phyloP scores from a whole-genome alignment of 2,797 vertebrate genomes.

The Rhabdophis nuchalis region DNA sequence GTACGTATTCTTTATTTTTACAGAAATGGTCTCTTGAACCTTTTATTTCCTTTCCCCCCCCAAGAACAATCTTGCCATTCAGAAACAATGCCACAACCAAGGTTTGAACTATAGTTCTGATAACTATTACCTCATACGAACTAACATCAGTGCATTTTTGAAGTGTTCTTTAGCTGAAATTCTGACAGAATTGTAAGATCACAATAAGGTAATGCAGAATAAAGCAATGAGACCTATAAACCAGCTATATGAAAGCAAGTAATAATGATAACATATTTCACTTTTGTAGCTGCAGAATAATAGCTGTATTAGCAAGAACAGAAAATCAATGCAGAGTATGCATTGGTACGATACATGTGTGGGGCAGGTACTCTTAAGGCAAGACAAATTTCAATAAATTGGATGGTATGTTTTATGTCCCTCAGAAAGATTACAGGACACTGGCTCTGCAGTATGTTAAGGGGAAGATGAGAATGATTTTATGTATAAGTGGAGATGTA shows the following conservation, averaged over 20 bases:
- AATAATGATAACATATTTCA: background rate
- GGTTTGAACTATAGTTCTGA: accelerated
- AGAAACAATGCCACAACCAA: background rate
- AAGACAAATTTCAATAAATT: background rate
- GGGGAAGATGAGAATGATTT: background rate
- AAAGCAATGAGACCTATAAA: background rate
- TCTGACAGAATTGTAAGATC: background rate
- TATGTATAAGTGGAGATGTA: background rate
- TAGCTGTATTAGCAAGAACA: background rate
- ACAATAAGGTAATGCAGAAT: accelerated
- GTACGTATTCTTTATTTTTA: background rate
- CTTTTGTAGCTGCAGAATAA: slow-evolving; percentile 2
- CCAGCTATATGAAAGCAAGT: background rate
- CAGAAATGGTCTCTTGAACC: background rate
- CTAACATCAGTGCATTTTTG: background rate
- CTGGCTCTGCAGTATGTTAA: no score
- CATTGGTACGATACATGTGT: background rate
- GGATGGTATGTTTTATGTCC: background rate
- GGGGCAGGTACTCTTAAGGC: background rate
- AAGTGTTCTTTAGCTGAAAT: background rate
- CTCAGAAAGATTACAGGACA: no score
- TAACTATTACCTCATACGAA: background rate
- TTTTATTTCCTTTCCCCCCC: background rate
- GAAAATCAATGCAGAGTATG: background rate
- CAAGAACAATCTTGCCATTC: background rate